A percentile compares a stretch with the other conserved stretches of the same genome.
Evolutionary conservation across 2,888 invertebrate species (phyloP).

Genomic region (Zhuqinia jingwanae): DNA sequence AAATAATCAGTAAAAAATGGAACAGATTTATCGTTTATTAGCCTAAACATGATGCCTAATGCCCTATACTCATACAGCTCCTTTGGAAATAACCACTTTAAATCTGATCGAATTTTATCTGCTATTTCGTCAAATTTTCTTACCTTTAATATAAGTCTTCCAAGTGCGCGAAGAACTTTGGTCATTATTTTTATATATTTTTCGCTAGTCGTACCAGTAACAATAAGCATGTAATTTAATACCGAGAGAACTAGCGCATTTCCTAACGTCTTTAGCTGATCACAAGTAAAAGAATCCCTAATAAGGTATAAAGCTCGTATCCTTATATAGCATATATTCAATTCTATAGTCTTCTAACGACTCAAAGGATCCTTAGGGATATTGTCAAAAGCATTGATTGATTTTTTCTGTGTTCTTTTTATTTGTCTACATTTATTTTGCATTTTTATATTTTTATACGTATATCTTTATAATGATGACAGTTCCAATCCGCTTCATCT

Average conservation of each 20-base stretch:
- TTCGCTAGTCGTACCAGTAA: not conserved
- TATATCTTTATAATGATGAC: too few species aligned
- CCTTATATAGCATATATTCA: conserved; percentile 3
- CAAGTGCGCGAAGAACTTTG: not conserved
- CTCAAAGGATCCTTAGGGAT: too few species aligned
- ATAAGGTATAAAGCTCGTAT: not conserved
- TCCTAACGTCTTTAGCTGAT: not conserved
- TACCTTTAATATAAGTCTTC: not conserved
- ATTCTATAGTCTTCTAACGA: too few species aligned
- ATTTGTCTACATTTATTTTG: too few species aligned
- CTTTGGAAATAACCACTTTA: not conserved
- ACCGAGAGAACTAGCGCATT: not conserved
- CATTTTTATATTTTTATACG: too few species aligned
- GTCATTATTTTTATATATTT: not conserved
- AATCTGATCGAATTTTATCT: not conserved
- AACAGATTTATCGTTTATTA: not conserved
- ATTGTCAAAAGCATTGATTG: too few species aligned
- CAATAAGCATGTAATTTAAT: not conserved
- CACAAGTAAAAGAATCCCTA: not conserved
- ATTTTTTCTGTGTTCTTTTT: too few species aligned
- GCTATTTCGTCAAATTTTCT: not conserved
- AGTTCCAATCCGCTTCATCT: too few species aligned
- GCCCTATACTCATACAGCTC: not conserved
- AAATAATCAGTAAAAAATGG: not conserved
- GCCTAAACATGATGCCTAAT: not conserved